A percentile compares a stretch with the other conserved stretches of the same genome.
Evolutionary conservation across 2,797 vertebrate species (phyloP).

Genomic region (Vespertilio murinus): DNA sequence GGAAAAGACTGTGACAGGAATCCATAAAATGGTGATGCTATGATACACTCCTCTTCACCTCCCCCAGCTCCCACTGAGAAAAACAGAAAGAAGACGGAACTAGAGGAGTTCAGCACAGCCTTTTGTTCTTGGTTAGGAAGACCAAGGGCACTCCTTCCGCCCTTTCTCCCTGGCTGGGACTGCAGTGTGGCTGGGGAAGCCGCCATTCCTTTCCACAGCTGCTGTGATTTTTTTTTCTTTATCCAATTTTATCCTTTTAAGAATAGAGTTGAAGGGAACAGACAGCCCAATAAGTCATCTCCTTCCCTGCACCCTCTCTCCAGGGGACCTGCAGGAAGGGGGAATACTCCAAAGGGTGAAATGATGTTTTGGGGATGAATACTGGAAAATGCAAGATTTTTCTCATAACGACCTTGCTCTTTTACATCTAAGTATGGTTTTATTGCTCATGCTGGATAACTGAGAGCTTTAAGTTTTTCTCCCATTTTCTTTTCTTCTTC

Average conservation of each 20-base stretch:
- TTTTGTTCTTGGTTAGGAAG: neutral
- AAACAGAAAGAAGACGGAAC: neutral
- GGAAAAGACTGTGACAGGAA: neutral
- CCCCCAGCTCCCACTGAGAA: neutral
- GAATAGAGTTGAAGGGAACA: neutral
- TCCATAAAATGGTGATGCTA: neutral
- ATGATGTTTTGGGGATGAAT: neutral
- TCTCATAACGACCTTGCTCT: neutral
- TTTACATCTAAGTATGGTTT: neutral
- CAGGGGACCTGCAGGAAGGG: neutral
- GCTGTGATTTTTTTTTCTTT: neutral
- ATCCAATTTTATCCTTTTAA: neutral
- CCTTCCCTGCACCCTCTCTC: neutral
- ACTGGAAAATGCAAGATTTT: neutral
- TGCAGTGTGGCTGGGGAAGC: neutral
- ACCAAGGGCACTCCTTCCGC: neutral
- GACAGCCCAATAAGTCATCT: neutral
- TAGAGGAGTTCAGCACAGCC: too few relatives aligned
- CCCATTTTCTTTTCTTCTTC: neutral
- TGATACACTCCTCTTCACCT: neutral
- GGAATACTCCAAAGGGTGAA: neutral
- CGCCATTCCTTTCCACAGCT: neutral
- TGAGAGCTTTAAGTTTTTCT: neutral
- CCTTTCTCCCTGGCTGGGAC: neutral
- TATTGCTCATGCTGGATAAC: neutral